Conservation (phyloP, 1,140 invertebrate genomes). For the Teleopsis dalmanni region DNA sequence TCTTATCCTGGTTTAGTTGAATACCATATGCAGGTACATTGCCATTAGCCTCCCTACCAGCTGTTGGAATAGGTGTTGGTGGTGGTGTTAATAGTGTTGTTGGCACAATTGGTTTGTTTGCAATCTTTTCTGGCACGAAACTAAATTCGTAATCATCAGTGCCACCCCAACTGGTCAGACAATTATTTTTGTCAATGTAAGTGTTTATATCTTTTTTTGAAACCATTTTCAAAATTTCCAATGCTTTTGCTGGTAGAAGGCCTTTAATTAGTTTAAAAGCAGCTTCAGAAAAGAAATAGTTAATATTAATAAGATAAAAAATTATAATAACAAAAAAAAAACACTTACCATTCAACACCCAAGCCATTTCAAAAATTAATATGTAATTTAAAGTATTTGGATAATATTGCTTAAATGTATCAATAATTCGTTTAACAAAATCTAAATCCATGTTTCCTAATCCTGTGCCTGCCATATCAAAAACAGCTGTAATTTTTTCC, state of each 20-base stretch:
- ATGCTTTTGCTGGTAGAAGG: constrained; percentile 78
- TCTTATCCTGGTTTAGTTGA: constrained; percentile 1
- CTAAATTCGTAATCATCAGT: constrained; percentile 65
- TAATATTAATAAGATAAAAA: neutral
- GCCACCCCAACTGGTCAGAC: constrained; percentile 77
- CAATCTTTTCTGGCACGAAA: constrained; percentile 50
- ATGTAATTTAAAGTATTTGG: constrained; percentile 87
- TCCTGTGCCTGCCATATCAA: constrained; percentile 82
- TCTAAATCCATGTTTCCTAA: constrained; percentile 84
- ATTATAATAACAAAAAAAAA: constrained; percentile 1
- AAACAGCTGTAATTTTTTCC: constrained; percentile 74
- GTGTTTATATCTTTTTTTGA: constrained; percentile 69
- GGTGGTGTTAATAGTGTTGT: no score
- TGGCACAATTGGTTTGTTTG: neutral
- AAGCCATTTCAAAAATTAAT: constrained; percentile 89
- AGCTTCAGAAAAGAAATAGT: constrained; percentile 52
- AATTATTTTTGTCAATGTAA: constrained; percentile 66
- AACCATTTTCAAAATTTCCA: constrained; percentile 84
- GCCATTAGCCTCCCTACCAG: neutral
- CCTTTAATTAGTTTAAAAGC: constrained; percentile 89
- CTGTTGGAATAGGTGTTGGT: neutral
- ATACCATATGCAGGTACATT: neutral
- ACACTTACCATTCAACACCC: constrained; percentile 75
- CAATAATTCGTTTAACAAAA: constrained; percentile 76
- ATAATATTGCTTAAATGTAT: constrained; percentile 82